Evolutionary conservation across 2,113 vertebrate genomes (phyloP).

Genomic region (Orientallactaga bullata): DNA sequence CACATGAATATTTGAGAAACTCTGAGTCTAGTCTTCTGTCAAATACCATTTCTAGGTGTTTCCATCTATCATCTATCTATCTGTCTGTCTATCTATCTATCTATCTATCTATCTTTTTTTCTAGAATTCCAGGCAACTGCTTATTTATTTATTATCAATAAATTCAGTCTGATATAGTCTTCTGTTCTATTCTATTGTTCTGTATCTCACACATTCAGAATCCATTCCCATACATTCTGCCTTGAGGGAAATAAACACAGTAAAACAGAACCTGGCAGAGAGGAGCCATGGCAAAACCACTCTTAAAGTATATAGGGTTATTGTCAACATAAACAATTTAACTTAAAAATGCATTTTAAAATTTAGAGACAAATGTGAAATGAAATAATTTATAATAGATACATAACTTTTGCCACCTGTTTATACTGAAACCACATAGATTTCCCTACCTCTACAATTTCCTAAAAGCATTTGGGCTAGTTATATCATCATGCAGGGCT

Average conservation of each 20-base stretch:
- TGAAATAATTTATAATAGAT: constrained; percentile 6
- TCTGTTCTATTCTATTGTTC: neutral
- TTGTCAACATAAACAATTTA: neutral
- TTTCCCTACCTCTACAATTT: neutral
- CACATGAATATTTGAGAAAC: neutral
- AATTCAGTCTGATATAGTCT: constrained; percentile 16
- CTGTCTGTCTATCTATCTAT: no score
- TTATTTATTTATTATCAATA: no score
- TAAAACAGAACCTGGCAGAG: neutral
- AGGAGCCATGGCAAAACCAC: neutral
- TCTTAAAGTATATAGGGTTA: neutral
- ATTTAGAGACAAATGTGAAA: neutral
- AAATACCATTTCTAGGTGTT: neutral
- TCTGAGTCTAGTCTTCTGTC: neutral
- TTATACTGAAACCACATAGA: neutral
- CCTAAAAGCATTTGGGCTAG: neutral
- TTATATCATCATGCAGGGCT: neutral
- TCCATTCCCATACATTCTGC: neutral
- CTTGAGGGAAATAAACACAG: neutral
- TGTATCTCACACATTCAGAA: neutral
- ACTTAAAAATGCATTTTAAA: constrained; percentile 11
- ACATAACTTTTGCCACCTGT: neutral
- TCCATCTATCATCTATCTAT: neutral
- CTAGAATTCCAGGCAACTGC: neutral
- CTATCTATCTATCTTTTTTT: no score